Conservation (phyloP, 1,140 invertebrate species). For the Drosophila bocki region DNA sequence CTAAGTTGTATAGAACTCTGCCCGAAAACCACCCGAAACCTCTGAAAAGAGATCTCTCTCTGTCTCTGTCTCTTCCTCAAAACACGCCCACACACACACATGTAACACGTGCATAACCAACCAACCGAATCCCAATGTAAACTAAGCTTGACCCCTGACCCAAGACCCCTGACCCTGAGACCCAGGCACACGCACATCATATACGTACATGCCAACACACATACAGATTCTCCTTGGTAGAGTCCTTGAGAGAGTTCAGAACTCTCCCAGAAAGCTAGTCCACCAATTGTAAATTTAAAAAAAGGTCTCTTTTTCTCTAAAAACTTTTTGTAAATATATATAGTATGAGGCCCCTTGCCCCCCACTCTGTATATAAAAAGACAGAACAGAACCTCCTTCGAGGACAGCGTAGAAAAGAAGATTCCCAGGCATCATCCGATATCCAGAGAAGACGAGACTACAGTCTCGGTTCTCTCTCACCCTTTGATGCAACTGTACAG, state of each 20-base stretch:
- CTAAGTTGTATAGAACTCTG: constrained; percentile 67
- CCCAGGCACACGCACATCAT: constrained; percentile 42
- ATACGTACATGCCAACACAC: constrained; percentile 26
- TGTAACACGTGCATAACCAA: constrained; percentile 33
- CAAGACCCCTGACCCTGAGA: constrained; percentile 19
- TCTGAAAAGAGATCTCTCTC: constrained; percentile 40
- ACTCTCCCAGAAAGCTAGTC: constrained; percentile 10
- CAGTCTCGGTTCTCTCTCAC: not conserved
- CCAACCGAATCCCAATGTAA: constrained; percentile 47
- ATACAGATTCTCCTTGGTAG: constrained; percentile 27
- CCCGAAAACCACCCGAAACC: constrained; percentile 18
- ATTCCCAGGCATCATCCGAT: not conserved
- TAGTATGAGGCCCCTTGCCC: constrained; percentile 5
- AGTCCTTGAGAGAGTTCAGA: constrained; percentile 43
- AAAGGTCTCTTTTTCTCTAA: not conserved
- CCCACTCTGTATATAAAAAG: constrained; percentile 53
- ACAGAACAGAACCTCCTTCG: constrained; percentile 28
- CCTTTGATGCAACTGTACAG: constrained; percentile 28
- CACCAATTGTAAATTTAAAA: constrained; percentile 5
- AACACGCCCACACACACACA: constrained; percentile 29
- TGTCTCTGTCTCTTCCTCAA: constrained; percentile 47
- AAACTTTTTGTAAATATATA: constrained; percentile 11
- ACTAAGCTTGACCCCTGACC: constrained; percentile 37
- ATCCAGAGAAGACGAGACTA: not conserved
- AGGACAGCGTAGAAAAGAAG: constrained; percentile 22